Conservation (phyloP, 2,888 invertebrate genomes). For the Crocallis elinguaria region DNA sequence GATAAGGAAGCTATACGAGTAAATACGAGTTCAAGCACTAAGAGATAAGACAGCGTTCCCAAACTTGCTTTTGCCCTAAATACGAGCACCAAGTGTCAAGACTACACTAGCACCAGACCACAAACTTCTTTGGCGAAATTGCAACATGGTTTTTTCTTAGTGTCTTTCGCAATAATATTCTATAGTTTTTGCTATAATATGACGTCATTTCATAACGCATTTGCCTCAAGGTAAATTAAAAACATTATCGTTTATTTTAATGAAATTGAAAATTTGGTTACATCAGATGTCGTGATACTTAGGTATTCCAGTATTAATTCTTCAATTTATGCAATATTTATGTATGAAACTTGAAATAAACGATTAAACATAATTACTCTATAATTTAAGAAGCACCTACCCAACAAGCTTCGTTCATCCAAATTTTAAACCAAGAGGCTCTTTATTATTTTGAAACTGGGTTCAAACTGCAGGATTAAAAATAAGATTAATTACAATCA, state of each 20-base stretch:
- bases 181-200: neutral
- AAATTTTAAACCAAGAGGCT: too few relatives aligned
- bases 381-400: conserved; percentile 33
- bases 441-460: too few relatives aligned
- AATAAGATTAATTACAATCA: too few relatives aligned
- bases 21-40: too few relatives aligned
- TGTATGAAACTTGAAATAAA: conserved; percentile 32
- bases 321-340: conserved; percentile 8
- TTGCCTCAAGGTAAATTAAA: conserved; percentile 29
- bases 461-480: too few relatives aligned
- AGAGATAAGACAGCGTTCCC: too few relatives aligned
- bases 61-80: too few relatives aligned
- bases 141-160: too few relatives aligned
- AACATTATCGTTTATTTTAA: conserved; percentile 13
- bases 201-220: conserved; percentile 9
- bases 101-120: too few relatives aligned
- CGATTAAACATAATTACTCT: conserved; percentile 24
- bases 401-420: neutral
- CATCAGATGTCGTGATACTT: neutral
- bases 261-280: conserved; percentile 8
- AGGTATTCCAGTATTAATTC: conserved; percentile 16
- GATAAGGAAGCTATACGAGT: too few relatives aligned
- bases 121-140: too few relatives aligned
- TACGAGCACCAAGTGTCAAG: too few relatives aligned
- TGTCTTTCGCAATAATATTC: neutral